Conservation (phyloP, 2,888 invertebrate genomes). For the Eucera pruinosa region DNA sequence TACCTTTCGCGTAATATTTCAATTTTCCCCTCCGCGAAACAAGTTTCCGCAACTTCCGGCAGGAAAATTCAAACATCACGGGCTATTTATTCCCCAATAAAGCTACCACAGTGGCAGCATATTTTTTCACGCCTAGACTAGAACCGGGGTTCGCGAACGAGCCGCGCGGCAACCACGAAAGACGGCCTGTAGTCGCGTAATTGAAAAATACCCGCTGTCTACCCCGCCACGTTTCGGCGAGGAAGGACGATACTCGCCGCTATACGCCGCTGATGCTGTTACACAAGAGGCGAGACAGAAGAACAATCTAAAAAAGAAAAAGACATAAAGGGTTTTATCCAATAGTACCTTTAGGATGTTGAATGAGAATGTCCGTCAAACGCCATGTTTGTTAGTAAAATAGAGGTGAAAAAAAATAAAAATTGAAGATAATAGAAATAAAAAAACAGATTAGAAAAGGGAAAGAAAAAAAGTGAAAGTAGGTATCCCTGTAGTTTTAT, state of each 20-base stretch:
- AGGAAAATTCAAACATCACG: slow-evolving; percentile 15
- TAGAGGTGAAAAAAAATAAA: too few species aligned
- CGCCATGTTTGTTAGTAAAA: too few species aligned
- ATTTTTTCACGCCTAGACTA: slow-evolving; percentile 25
- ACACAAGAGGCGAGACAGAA: neutral
- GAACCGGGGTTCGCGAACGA: slow-evolving; percentile 16
- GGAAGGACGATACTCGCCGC: neutral
- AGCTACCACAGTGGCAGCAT: neutral
- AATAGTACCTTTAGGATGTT: too few species aligned
- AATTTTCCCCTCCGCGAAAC: neutral
- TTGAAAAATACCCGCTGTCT: slow-evolving; percentile 65
- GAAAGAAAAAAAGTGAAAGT: too few species aligned
- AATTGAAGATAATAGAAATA: too few species aligned
- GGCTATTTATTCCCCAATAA: slow-evolving; percentile 26
- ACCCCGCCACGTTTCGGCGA: slow-evolving; percentile 23
- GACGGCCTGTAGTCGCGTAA: slow-evolving; percentile 38
- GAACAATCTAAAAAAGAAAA: neutral
- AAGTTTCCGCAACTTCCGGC: neutral
- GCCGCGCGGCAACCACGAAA: slow-evolving; percentile 27
- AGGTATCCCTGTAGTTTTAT: too few species aligned
- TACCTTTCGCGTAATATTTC: neutral
- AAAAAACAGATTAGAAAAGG: too few species aligned
- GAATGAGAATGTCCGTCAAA: too few species aligned
- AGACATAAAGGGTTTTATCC: too few species aligned
- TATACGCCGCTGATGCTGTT: neutral